Conservation (phyloP, 2,113 vertebrate species). For the Xenopus borealis region DNA sequence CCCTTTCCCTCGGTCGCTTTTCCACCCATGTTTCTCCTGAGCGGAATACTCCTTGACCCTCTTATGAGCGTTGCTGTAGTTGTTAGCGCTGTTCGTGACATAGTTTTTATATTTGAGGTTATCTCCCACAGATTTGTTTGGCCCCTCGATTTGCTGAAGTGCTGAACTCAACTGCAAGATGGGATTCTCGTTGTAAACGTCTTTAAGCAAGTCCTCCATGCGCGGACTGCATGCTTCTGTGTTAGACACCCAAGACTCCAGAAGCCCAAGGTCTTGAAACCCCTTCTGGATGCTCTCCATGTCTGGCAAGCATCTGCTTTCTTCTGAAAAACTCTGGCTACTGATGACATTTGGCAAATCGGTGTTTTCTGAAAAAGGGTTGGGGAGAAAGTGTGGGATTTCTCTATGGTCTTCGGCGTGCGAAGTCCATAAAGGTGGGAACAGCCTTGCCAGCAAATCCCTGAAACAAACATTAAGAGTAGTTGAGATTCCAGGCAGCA, state of each 20-base stretch:
- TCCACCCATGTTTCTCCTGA: conserved; percentile 42
- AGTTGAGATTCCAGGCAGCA: no score
- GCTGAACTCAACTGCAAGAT: conserved; percentile 14
- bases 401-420: conserved; percentile 31
- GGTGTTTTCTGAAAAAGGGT: conserved; percentile 26
- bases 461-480: conserved; percentile 40
- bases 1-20: conserved; percentile 39
- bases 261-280: conserved; percentile 53
- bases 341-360: conserved; percentile 39
- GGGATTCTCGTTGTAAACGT: conserved; percentile 4
- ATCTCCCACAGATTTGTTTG: conserved; percentile 15
- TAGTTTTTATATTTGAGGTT: neutral
- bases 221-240: conserved; percentile 7
- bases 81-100: neutral
- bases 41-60: conserved; percentile 1
- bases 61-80: conserved; percentile 32
- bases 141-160: neutral
- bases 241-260: conserved; percentile 52
- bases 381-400: conserved; percentile 44
- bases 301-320: conserved; percentile 34
- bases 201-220: conserved; percentile 24
- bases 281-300: conserved; percentile 51
- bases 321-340: conserved; percentile 38
- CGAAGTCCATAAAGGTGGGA: conserved; percentile 56
- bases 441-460: conserved; percentile 59